Conservation (phyloP, 2,113 vertebrate genomes). For the Rattus norvegicus region GRCr8 NC_086023.1:32499001-32499500, state of each 20-base stretch:
- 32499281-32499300: too few species aligned
- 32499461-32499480: too few species aligned
- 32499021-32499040: too few species aligned
- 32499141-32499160: background rate
- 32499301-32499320: too few species aligned
- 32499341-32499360: too few species aligned
- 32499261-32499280: background rate
- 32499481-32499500: too few species aligned
- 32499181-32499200: background rate
- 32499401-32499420: too few species aligned
- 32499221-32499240: background rate
- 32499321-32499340: too few species aligned
- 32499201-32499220: background rate
- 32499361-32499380: too few species aligned
- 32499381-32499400: too few species aligned
- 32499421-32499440: too few species aligned
- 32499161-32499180: background rate
- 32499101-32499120: background rate
- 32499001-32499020: accelerated
- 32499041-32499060: background rate
- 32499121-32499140: background rate
- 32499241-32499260: background rate
- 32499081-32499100: background rate
- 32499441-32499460: too few species aligned
- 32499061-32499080: background rate